phyloP scores from a whole-genome alignment of 2,113 vertebrate species.

The Onychostoma macrolepis region DNA sequence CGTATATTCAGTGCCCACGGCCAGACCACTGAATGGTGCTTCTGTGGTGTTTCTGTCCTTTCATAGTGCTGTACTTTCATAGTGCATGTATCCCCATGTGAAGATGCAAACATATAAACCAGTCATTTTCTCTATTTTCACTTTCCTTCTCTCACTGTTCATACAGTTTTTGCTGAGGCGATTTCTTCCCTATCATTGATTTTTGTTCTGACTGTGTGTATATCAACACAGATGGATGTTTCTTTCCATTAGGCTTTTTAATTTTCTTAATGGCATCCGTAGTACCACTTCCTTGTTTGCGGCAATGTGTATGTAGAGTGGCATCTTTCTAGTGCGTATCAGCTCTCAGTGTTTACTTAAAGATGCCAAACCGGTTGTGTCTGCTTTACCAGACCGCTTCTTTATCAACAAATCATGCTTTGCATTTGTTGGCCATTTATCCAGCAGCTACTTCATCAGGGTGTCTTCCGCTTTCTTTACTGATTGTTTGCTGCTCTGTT shows the following conservation, averaged over 20 bases:
- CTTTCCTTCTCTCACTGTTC: neutral
- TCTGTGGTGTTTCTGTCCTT: neutral
- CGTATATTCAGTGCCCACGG: neutral
- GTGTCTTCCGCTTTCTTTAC: neutral
- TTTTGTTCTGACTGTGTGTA: neutral
- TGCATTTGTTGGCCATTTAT: neutral
- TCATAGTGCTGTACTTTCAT: neutral
- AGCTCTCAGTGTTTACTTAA: neutral
- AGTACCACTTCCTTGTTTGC: neutral
- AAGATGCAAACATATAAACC: neutral
- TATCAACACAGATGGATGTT: neutral
- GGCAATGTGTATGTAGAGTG: neutral
- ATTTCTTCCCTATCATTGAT: neutral
- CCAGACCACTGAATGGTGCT: neutral
- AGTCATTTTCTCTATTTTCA: neutral
- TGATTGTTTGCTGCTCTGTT: neutral
- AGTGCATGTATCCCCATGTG: neutral
- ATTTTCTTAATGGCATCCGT: neutral
- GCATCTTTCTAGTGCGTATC: neutral
- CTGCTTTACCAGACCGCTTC: neutral
- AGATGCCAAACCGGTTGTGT: slow-evolving; percentile 9
- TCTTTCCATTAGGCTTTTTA: neutral
- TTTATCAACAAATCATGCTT: neutral
- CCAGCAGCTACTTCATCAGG: neutral
- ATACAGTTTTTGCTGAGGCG: neutral